Evolutionary conservation across 2,113 vertebrate genomes (phyloP).

Genomic region (Microcebus murinus): DNA sequence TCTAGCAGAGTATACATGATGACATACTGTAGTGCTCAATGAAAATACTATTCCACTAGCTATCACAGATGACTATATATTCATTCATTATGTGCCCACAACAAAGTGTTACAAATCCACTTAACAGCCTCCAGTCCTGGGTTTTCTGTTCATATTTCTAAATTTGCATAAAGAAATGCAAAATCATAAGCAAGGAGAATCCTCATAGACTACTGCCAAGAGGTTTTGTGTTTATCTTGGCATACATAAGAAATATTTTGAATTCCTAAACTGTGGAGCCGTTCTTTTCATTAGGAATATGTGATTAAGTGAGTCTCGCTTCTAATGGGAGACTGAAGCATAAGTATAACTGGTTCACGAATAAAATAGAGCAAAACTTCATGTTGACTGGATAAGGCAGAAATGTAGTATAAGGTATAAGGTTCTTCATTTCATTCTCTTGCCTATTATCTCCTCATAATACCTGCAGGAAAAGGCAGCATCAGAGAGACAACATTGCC

Average conservation of each 20-base stretch:
- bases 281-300: slow-evolving; percentile 49
- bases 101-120: slow-evolving; percentile 17
- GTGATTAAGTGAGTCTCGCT: background rate
- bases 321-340: background rate
- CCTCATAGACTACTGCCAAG: slow-evolving; percentile 39
- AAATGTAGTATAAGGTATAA: background rate
- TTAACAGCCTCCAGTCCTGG: background rate
- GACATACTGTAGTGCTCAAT: background rate
- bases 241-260: slow-evolving; percentile 40
- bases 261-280: slow-evolving; percentile 34
- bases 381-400: background rate
- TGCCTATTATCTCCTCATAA: background rate
- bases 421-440: background rate
- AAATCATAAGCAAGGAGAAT: slow-evolving; percentile 44
- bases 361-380: background rate
- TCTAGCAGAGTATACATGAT: background rate
- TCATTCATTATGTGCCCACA: slow-evolving; percentile 25
- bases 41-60: background rate
- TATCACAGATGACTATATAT: background rate
- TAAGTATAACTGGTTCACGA: background rate
- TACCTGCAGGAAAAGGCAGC: background rate
- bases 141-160: slow-evolving; percentile 56
- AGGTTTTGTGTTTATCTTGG: slow-evolving; percentile 62
- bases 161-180: slow-evolving; percentile 64
- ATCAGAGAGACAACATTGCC: background rate